Percentiles rank a stretch among this genome's conserved stretches.
phyloP scores from a whole-genome alignment of 2,113 vertebrate genomes.

The Oreocharis arfaki region DNA sequence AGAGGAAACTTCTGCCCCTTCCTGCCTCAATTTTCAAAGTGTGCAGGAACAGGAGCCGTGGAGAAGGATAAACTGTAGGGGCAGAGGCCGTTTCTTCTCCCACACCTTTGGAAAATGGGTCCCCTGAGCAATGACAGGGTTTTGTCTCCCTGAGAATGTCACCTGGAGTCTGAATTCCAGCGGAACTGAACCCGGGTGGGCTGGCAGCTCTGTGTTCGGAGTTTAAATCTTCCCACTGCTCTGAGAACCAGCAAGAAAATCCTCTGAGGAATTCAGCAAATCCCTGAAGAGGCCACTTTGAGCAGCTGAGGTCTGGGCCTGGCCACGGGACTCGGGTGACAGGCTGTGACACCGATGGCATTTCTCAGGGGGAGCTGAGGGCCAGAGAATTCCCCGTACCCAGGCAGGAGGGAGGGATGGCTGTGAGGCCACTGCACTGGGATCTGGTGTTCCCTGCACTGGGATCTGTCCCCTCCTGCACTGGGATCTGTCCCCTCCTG shows the following conservation, averaged over 20 bases:
- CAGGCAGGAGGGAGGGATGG: rapidly evolving
- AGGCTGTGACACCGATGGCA: background rate
- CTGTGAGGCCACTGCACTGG: background rate
- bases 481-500: background rate
- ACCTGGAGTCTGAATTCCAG: background rate
- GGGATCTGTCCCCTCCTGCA: background rate
- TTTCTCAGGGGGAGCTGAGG: background rate
- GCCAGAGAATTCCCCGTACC: background rate
- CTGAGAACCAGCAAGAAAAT: background rate
- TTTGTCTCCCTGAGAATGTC: background rate
- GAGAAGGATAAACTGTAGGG: rapidly evolving
- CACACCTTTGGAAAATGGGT: background rate
- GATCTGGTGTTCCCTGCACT: background rate
- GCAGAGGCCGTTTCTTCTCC: background rate
- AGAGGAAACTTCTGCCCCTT: background rate
- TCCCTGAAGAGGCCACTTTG: background rate
- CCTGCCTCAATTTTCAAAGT: background rate
- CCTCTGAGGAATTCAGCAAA: background rate
- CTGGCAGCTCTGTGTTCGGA: background rate
- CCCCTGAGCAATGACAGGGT: background rate
- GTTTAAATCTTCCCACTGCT: background rate
- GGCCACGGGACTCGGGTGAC: rapidly evolving
- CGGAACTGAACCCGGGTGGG: background rate
- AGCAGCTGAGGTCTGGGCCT: background rate
- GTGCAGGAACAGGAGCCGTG: rapidly evolving